Base-by-base conservation (phyloP, 2,113 vertebrate genomes). In the Nestor notabilis region DNA sequence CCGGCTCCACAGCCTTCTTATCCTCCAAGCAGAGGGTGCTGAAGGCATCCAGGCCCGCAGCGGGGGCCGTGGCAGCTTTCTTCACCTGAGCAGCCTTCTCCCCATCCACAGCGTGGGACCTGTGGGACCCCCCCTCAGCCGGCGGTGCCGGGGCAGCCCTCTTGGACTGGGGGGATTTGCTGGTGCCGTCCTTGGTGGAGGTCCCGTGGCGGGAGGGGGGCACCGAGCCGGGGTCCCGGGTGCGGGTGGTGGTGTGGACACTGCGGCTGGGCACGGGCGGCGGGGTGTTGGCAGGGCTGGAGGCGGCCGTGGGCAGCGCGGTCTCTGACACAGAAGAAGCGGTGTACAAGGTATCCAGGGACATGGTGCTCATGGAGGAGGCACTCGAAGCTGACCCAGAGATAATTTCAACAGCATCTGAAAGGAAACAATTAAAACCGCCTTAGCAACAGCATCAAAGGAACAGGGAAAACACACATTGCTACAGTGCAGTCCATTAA, bases 261-360 rank as follows among this genome's bases (percentile, higher is more conserved):
- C 98, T 97, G 17, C 99, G 98, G 79, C 98, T 99, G 0, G 99
- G 99, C 29, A 99, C 98, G 0, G 99, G 99, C 9, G 99, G 99
- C 3, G 99, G 99, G 3, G 99, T 99, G 97, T 98, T 99, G 87
- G 98, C 98, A 23, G 98, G 98, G 89, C 99, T 99, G 87, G 98
- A 97, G 20, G 97, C 71, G 78, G 97, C 95, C 0, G 97, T 96
- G 0, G 97, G 98, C 66, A 98, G 97, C 76, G 98, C 99, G 1
- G 95, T 97, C 41, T 99, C 99, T 0, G 99, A 99, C 5, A 96
- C 95, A 53, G 97, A 97, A 18, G 99, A 99, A 92, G 98, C 98
- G 2, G 98, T 98, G 96, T 98, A 99, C 94, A 99, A 95, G 3
- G 99, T 99, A 78, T 99, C 99, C 64, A 99, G 93, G 63, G 99